phyloP scores from a whole-genome alignment of 2,113 vertebrate species.

The Bos indicus region DNA sequence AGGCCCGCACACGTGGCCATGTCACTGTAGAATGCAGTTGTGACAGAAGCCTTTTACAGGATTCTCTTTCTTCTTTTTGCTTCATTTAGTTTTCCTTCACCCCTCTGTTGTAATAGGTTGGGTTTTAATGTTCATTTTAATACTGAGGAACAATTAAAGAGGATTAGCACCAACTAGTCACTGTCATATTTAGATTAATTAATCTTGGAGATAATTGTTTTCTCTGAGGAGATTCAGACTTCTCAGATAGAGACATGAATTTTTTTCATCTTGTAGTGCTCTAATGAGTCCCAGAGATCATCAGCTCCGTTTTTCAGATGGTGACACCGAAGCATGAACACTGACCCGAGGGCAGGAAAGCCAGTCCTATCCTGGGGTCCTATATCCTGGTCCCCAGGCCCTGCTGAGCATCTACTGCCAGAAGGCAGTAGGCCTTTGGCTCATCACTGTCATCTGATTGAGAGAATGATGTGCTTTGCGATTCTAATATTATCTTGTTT shows the following conservation, averaged over 20 bases:
- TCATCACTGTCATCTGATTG: neutral
- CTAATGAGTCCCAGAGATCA: neutral
- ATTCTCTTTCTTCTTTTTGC: neutral
- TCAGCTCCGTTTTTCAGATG: neutral
- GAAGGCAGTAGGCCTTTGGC: neutral
- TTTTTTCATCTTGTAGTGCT: neutral
- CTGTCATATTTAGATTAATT: neutral
- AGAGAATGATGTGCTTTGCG: neutral
- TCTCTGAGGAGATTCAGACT: neutral
- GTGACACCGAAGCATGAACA: neutral
- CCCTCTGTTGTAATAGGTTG: neutral
- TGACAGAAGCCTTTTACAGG: neutral
- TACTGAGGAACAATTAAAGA: neutral
- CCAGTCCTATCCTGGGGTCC: neutral
- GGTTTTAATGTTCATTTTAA: neutral
- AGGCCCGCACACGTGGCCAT: rapidly evolving
- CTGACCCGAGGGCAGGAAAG: neutral
- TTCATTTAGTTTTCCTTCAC: neutral
- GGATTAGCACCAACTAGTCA: neutral
- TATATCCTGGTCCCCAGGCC: neutral
- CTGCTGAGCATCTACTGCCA: neutral
- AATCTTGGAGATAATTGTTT: neutral
- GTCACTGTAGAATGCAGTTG: rapidly evolving
- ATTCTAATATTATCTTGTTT: neutral
- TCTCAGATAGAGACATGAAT: neutral